A percentile compares a stretch with the other conserved stretches of the same genome.
phyloP scores from a whole-genome alignment of 2,888 invertebrate genomes.

The Polyommatus icarus region DNA sequence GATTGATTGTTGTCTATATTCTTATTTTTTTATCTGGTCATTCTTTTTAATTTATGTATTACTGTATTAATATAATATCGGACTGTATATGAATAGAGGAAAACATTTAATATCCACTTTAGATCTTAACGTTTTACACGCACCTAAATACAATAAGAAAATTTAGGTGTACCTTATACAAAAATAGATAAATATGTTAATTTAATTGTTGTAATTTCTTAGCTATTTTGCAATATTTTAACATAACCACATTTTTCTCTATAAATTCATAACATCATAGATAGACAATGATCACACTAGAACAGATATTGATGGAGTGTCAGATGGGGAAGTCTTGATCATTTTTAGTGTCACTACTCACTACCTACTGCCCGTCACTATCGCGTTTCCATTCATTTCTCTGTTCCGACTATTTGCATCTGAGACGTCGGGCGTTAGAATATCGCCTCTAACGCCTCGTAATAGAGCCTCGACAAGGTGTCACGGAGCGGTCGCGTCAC shows the following conservation, averaged over 20 bases:
- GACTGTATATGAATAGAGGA: no score
- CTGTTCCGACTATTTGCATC: constrained; percentile 45
- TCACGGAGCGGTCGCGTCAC: constrained; percentile 39
- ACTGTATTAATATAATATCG: no score
- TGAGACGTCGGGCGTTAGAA: constrained; percentile 38
- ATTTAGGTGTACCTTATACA: no score
- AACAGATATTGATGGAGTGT: constrained; percentile 71
- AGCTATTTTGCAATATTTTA: not conserved
- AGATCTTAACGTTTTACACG: no score
- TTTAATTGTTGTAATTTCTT: no score
- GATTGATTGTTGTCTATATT: not conserved
- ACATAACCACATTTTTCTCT: not conserved
- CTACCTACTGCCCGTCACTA: constrained; percentile 66
- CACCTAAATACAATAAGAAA: no score
- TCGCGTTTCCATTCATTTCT: constrained; percentile 62
- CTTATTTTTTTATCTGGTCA: not conserved
- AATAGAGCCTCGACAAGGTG: constrained; percentile 42
- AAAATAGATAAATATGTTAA: no score
- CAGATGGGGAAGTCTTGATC: constrained; percentile 60
- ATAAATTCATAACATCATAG: constrained; percentile 27
- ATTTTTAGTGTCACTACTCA: constrained; percentile 65
- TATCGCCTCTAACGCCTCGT: constrained; percentile 45
- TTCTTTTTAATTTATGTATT: not conserved
- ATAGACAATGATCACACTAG: constrained; percentile 37
- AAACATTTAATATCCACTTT: no score